Evolutionary conservation across 2,888 invertebrate species (phyloP), one percentile per base, ranked within the genome.

Genomic region (Cryptocephalus primarius): DNA sequence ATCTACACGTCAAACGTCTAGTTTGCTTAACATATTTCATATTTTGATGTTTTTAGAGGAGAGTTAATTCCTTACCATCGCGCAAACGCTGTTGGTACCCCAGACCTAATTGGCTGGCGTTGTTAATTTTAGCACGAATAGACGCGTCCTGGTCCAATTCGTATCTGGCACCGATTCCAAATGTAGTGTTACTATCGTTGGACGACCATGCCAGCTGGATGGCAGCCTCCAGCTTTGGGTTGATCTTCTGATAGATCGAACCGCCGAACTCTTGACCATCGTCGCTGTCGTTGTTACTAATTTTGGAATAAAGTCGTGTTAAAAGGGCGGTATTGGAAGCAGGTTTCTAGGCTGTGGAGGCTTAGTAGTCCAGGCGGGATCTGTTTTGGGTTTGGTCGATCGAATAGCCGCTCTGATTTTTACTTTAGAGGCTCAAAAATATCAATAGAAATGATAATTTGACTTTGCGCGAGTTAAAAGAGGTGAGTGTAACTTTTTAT

Each of bases 241-340:
- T 88, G 55, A 94, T 85, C 72, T 89, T 88, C 73, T 96, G 95
- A 77, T 86, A 93, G 73, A 96, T 84, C 48, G 91, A 88, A 48
- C 93, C 95, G 55, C 82, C 85, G 69, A 95, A 96, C 67, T 92
- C 88, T 70, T 90, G 86, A 56, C 93, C 93, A 71, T 95, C 91
- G 70, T 92, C 89, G 57, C 94, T 94, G 67, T 51, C 50, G 48
- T 58, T 55, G 51, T 56, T 50, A 53, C 55, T 59, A 49, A 40
- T 12, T 40, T 31, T 31, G 9, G 13, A 31, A 12, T 1, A 40
- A 22, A 32, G 2, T 32, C 31, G 31, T 1, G 14, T 14, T 14
- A 9, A 33, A 33, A 22, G 32, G 14, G 41, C 11, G 31, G 41
- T 31, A 32, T 13, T 31, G 32, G 41, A 32, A 10, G 6, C 14